A percentile compares a stretch with the other conserved stretches of the same genome.
Conservation (phyloP, 2,797 vertebrate species). For the Cebuella pygmaea region DNA sequence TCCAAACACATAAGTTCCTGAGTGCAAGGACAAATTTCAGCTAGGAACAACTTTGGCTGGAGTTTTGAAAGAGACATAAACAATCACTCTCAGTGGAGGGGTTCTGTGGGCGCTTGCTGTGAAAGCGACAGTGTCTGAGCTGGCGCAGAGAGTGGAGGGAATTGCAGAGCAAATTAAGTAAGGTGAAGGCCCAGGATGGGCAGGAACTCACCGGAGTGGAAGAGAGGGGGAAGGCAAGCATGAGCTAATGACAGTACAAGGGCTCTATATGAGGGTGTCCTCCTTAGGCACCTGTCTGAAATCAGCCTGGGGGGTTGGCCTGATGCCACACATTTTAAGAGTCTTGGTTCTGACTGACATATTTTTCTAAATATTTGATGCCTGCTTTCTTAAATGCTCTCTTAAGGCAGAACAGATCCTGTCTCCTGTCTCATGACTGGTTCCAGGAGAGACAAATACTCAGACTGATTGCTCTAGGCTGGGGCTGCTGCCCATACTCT, state of each 20-base stretch:
- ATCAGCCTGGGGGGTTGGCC: not conserved
- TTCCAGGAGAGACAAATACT: constrained; percentile 33
- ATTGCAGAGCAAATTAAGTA: not conserved
- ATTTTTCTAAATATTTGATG: constrained; percentile 14
- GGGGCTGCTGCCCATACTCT: rapidly evolving
- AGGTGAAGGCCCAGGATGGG: not conserved
- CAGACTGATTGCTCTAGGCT: not conserved
- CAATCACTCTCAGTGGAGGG: too few species aligned
- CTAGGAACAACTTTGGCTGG: not conserved
- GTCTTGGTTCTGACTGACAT: not conserved
- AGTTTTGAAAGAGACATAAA: not conserved
- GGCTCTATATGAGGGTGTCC: too few species aligned
- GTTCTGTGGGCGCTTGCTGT: not conserved
- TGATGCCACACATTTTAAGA: not conserved
- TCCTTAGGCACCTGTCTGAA: not conserved
- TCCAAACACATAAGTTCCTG: not conserved
- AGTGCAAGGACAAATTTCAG: not conserved
- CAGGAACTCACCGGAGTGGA: not conserved
- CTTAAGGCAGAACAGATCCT: not conserved
- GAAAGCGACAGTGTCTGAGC: not conserved
- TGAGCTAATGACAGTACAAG: not conserved
- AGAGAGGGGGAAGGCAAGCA: not conserved
- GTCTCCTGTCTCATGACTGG: not conserved
- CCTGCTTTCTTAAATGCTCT: not conserved
- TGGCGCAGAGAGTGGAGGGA: not conserved